Evolutionary conservation across 1,140 invertebrate species (phyloP), one percentile per base, ranked within the genome.

Genomic region (Penaeus indicus): DNA sequence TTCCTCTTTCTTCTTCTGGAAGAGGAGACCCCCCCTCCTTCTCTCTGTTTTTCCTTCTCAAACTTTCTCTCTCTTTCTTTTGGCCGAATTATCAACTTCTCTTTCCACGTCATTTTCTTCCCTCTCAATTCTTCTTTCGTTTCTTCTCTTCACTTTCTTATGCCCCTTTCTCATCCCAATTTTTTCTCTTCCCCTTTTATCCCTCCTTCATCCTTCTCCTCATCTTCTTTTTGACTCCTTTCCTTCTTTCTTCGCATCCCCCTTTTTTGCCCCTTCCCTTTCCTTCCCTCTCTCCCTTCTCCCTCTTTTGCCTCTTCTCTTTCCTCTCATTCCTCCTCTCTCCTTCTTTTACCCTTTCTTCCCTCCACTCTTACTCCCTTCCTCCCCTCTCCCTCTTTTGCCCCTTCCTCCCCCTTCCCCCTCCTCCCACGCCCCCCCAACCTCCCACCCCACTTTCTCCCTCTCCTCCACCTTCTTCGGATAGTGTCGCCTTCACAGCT

Each of bases 381-480:
- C 1, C 22, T 32, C 61, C 61, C 22, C 25, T 63, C 22, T 60
- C 80, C 60, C 80, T 82, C 61, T 38, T 27, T 82, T 61, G 13
- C 47, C 13, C 69, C 63, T 27, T 42, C 62, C 63, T 38, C 42
- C 42, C 38, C 61, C n/a, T 32, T 67, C 63, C 64, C 25, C 63
- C 25, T 42, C 25, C 38, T 25, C n/a, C 62, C n/a, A 16, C 19
- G 42, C 25, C 32, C 81, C 62, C 63, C 61, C 42, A 32, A 62
- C 63, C 78, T 21, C 13, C n/a, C n/a, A 72, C 75, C 11, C 75
- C 64, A 60, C 77, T 25, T 22, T 25, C 60, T 62, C 77, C 61
- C 63, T 16, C 25, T 22, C 19, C 77, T 38, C 21, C 75, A 25
- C 78, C 69, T 60, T 78, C 72, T 69, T 38, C 84, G 54, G 75